Base-by-base conservation (phyloP, 92 coral and sea anemone genomes). In the Porites lobata region DNA sequence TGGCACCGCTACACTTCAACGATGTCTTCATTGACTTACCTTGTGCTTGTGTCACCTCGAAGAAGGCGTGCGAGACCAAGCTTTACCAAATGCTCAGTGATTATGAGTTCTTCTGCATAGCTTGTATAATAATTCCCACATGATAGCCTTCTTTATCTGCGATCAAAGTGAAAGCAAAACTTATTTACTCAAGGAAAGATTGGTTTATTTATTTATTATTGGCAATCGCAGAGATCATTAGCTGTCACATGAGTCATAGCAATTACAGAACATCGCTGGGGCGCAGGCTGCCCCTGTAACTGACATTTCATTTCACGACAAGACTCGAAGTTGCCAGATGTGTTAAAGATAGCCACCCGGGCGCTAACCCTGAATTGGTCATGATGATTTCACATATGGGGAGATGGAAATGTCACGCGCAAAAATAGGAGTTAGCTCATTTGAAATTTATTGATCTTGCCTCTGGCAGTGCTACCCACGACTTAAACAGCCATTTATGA, bases 291-390 rank as follows among this genome's bases (percentile, higher is more conserved):
- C 53, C 15, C 7, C 4, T 50, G 71, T 38, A 38, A 3, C 20
- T 80, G 84, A 50, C 75, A 80, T 9, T 66, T 65, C 2, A 1
- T 2, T 1, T 22, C 13, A 66, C 22, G 68, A 50, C 26, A 84
- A 73, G 50, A 50, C 63, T 50, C 47, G 8, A 50, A 9, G 32
- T 66, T 53, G 24, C 73, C 71, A 84, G 87, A 74, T 74, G 58
- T 52, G 64, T 62, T 73, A n/a, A 22, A 62, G 87, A 84, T 84
- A 84, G 81, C 87, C 80, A 84, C 87, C 87, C 87, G 75, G 21
- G 73, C 8, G 69, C 73, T 65, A 50, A 12, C 9, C 87, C 50
- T 38, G n/a, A 63, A 24, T 84, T 64, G 54, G 57, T 69, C 69
- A 57, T 20, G 18, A n/a, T 57, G 69, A 29, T 82, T 56, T 84